Evolutionary conservation across 2,797 vertebrate species (phyloP).

Genomic region (Lerista edwardsae): DNA sequence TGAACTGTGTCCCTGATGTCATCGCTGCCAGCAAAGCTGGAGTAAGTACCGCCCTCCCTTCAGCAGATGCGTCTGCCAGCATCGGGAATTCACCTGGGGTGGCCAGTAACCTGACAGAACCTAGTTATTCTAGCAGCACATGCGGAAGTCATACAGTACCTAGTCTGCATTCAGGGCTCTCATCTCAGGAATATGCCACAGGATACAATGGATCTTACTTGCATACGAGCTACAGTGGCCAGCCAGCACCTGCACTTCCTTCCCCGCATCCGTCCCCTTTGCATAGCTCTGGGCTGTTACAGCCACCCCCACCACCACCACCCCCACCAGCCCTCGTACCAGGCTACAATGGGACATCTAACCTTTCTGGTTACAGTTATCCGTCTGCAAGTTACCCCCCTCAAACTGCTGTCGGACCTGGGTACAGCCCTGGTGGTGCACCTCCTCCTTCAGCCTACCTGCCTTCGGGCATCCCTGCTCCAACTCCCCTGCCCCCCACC

Average conservation of each 20-base stretch:
- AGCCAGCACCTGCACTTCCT: slow-evolving; percentile 91
- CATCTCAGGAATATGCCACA: slow-evolving; percentile 97
- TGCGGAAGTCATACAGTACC: slow-evolving; percentile 94
- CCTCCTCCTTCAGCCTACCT: slow-evolving; percentile 94
- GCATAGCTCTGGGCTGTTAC: slow-evolving; percentile 94
- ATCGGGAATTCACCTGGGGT: slow-evolving; percentile 95
- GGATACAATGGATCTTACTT: slow-evolving; percentile 96
- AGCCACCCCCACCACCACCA: slow-evolving; percentile 87
- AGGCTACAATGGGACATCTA: slow-evolving; percentile 94
- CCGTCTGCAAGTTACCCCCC: slow-evolving; percentile 92
- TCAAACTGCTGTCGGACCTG: slow-evolving; percentile 91
- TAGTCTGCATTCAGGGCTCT: slow-evolving; percentile 92
- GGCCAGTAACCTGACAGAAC: slow-evolving; percentile 93
- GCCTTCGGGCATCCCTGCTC: slow-evolving; percentile 96
- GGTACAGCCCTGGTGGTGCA: slow-evolving; percentile 94
- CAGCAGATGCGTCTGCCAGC: slow-evolving; percentile 90
- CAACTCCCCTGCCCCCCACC: slow-evolving; percentile 93
- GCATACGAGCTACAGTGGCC: slow-evolving; percentile 94
- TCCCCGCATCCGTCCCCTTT: slow-evolving; percentile 96
- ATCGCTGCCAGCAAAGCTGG: slow-evolving; percentile 95
- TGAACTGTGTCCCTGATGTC: slow-evolving; percentile 97
- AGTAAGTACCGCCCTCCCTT: slow-evolving; percentile 91
- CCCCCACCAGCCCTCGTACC: slow-evolving; percentile 90
- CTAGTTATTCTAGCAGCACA: slow-evolving; percentile 94
- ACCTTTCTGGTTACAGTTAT: slow-evolving; percentile 95